Percentiles rank a stretch among this genome's conserved stretches.
phyloP scores from a whole-genome alignment of 2,113 vertebrate genomes.

The Condylura cristata region DNA sequence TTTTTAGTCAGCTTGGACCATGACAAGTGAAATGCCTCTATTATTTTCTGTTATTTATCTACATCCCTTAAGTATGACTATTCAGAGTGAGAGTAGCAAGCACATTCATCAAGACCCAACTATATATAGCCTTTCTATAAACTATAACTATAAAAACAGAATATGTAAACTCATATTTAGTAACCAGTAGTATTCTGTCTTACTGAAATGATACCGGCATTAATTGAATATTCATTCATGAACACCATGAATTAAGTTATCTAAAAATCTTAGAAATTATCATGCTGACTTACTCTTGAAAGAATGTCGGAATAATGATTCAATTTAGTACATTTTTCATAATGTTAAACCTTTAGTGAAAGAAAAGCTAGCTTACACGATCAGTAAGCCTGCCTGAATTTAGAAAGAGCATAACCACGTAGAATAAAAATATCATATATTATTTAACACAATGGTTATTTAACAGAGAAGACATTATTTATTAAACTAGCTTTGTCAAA shows the following conservation, averaged over 20 bases:
- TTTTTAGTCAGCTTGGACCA: neutral
- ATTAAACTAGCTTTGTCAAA: slow-evolving; percentile 3
- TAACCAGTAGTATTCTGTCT: neutral
- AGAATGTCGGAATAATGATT: neutral
- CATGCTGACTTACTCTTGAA: neutral
- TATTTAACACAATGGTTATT: neutral
- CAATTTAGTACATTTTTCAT: neutral
- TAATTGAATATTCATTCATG: neutral
- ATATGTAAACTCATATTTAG: neutral
- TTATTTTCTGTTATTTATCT: neutral
- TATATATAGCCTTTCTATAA: neutral
- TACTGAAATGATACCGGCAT: neutral
- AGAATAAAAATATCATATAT: neutral
- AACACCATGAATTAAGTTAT: neutral
- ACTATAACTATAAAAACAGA: neutral
- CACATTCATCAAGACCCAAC: neutral
- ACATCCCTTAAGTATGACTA: neutral
- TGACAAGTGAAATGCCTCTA: neutral
- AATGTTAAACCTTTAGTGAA: neutral
- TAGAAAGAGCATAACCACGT: neutral
- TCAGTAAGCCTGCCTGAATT: neutral
- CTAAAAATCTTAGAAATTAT: slow-evolving; percentile 1
- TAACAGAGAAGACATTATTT: neutral
- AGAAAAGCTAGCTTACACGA: neutral
- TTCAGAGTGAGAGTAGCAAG: neutral